Percentiles rank a stretch among this genome's conserved stretches.
Evolutionary conservation across 1,140 invertebrate species (phyloP).

Genomic region (Conus betulinus): DNA sequence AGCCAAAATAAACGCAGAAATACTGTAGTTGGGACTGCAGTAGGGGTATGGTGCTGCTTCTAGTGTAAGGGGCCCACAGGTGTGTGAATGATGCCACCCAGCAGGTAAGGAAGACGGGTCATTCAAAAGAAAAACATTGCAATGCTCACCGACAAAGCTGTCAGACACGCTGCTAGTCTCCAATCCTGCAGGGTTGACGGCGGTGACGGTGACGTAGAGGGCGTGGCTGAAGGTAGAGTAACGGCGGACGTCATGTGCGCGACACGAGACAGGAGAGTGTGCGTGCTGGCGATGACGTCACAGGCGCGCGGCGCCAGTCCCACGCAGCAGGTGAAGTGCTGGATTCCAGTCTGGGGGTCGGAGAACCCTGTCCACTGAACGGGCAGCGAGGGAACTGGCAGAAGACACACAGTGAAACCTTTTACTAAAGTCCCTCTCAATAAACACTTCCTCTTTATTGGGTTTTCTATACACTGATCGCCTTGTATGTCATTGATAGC

Average conservation of each 20-base stretch:
- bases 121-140: no score
- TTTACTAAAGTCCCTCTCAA: no score
- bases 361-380: conserved; percentile 53
- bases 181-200: conserved; percentile 52
- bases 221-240: conserved; percentile 32
- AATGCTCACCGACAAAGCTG: conserved; percentile 48
- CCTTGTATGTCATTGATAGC: no score
- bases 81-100: no score
- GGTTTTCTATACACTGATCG: no score
- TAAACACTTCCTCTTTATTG: no score
- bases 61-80: no score
- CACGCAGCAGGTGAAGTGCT: conserved; percentile 54
- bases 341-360: conserved; percentile 56
- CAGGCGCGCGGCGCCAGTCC: conserved; percentile 36
- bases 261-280: conserved; percentile 33
- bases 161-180: conserved; percentile 41
- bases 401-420: no score
- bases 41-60: no score
- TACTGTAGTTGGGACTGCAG: no score
- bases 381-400: conserved; percentile 40
- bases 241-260: conserved; percentile 37
- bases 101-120: no score
- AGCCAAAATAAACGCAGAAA: no score
- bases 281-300: conserved; percentile 34
- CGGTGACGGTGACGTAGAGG: conserved; percentile 51